Conservation (phyloP, 1,140 invertebrate species). For the Ladona fulva region DNA sequence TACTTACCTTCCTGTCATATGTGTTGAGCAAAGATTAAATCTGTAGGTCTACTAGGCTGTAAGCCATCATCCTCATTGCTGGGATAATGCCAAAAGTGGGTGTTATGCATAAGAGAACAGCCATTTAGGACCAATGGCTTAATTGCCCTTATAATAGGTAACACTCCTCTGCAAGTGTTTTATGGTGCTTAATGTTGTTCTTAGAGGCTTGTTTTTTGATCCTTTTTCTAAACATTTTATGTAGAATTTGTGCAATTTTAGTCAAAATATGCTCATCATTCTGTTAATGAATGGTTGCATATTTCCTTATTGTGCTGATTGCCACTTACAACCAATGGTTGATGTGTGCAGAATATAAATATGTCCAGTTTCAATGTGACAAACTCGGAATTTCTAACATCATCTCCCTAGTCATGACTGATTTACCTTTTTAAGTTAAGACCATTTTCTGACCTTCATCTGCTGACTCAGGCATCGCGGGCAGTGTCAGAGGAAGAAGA, state of each 20-base stretch:
- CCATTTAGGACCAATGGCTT: no score
- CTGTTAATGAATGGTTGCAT: not conserved
- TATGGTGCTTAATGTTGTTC: constrained; percentile 4
- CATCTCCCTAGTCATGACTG: not conserved
- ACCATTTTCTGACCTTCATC: not conserved
- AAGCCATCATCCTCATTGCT: not conserved
- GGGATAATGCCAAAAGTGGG: not conserved
- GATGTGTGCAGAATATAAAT: not conserved
- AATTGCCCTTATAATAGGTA: not conserved
- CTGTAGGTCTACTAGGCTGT: not conserved
- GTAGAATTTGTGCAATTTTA: not conserved
- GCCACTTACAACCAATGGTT: constrained; percentile 2
- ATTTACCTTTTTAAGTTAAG: not conserved
- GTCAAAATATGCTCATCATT: constrained; percentile 2
- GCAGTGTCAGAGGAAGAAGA: not conserved
- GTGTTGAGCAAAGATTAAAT: not conserved
- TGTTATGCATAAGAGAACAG: no score
- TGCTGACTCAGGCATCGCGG: not conserved
- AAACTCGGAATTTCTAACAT: not conserved
- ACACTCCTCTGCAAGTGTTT: not conserved
- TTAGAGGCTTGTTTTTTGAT: not conserved
- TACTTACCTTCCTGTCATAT: not conserved
- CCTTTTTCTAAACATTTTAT: not conserved
- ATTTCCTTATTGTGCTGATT: not conserved
- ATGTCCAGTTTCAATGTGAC: not conserved